Evolutionary conservation across 2,888 invertebrate genomes (phyloP).

Genomic region (Apotomis turbidana): DNA sequence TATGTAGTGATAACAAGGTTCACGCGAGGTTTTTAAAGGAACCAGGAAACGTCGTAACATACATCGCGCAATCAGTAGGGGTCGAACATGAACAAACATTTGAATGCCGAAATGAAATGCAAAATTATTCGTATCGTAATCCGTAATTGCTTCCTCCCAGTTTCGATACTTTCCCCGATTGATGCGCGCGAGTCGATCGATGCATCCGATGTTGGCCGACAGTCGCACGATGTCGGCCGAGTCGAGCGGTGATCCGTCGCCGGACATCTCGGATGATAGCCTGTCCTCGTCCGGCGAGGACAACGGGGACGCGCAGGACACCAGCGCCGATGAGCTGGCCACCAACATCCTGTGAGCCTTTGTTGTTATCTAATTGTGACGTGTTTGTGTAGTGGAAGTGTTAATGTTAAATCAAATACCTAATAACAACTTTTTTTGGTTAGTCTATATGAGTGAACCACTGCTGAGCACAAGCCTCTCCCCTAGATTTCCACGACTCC

Average conservation of each 20-base stretch:
- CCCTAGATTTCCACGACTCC: too few relatives aligned
- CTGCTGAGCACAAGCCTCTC: too few relatives aligned
- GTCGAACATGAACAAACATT: conserved; percentile 44
- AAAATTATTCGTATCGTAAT: conserved; percentile 51
- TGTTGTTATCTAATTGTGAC: conserved; percentile 13
- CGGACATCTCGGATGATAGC: conserved; percentile 71
- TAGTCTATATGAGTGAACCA: too few relatives aligned
- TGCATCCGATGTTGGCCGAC: conserved; percentile 54
- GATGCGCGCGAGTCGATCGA: conserved; percentile 53
- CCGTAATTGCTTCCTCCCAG: conserved; percentile 46
- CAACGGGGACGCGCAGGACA: conserved; percentile 47
- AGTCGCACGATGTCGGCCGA: conserved; percentile 47
- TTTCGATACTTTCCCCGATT: conserved; percentile 57
- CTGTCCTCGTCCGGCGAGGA: conserved; percentile 56
- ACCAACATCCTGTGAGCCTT: conserved; percentile 57
- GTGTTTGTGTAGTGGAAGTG: conserved; percentile 25
- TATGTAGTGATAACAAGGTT: conserved; percentile 19
- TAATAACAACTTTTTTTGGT: too few relatives aligned
- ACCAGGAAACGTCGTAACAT: conserved; percentile 35
- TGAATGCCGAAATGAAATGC: conserved; percentile 49
- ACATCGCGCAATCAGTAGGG: conserved; percentile 37
- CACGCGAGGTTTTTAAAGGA: conserved; percentile 19
- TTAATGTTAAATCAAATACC: too few relatives aligned
- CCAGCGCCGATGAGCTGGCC: conserved; percentile 45
- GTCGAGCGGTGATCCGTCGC: conserved; percentile 48